phyloP scores from a whole-genome alignment of 2,888 invertebrate species.

The Charanyca ferruginea region DNA sequence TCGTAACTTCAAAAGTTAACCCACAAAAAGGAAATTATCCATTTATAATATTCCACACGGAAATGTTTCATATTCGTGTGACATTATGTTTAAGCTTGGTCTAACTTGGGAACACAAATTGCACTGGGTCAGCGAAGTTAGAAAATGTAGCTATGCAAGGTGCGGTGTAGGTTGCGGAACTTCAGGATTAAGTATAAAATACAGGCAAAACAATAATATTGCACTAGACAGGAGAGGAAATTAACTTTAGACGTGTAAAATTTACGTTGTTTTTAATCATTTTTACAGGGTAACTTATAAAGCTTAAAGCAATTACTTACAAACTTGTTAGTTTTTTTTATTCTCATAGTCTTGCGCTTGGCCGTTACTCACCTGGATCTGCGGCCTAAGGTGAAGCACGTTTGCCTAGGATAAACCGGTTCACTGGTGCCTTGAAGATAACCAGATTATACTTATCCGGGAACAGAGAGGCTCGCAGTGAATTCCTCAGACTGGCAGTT shows the following conservation, averaged over 20 bases:
- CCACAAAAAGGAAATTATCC: conserved; percentile 46
- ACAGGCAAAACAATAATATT: conserved; percentile 34
- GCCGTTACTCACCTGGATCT: too few relatives aligned
- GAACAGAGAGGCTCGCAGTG: too few relatives aligned
- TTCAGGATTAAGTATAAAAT: conserved; percentile 30
- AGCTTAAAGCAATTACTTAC: background rate
- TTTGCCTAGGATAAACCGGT: too few relatives aligned
- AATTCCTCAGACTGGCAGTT: too few relatives aligned
- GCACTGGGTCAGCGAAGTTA: conserved; percentile 41
- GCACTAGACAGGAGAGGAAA: conserved; percentile 18
- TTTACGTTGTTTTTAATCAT: conserved; percentile 14
- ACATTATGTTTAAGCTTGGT: conserved; percentile 46
- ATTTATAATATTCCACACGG: conserved; percentile 36
- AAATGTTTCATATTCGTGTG: conserved; percentile 24
- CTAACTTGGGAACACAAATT: conserved; percentile 31
- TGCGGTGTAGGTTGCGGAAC: conserved; percentile 21
- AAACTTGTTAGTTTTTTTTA: too few relatives aligned
- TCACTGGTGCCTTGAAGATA: too few relatives aligned
- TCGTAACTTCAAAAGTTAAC: conserved; percentile 17
- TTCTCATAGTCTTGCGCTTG: too few relatives aligned
- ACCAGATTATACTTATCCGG: too few relatives aligned
- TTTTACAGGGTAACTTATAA: background rate
- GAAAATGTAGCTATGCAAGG: conserved; percentile 34
- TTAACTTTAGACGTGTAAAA: conserved; percentile 25
- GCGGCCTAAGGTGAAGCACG: too few relatives aligned